A percentile compares a stretch with the other conserved stretches of the same genome.
These are phyloP conservation scores for Caenorhabditis japonica DNA, from an alignment of 2,888 invertebrate genomes.

Conservation along the genomic window DNA sequence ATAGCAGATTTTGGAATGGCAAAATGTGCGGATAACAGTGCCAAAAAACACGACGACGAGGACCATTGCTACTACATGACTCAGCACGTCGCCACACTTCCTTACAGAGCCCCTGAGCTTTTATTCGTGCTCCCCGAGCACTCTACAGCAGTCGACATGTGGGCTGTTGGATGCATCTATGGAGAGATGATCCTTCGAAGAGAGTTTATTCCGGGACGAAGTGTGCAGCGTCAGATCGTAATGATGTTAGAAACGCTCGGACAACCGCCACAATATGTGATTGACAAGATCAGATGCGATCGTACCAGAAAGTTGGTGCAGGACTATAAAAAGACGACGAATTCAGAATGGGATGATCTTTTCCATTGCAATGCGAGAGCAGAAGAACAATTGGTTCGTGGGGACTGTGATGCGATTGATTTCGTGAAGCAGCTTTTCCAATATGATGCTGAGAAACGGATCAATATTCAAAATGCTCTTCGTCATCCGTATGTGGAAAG, in stretches of 20 bases:
- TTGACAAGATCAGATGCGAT: slow-evolving; percentile 70
- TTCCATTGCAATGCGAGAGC: slow-evolving; percentile 31
- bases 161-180: slow-evolving; percentile 75
- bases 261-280: slow-evolving; percentile 68
- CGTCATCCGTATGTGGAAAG: slow-evolving; percentile 62
- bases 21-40: slow-evolving; percentile 63
- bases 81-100: slow-evolving; percentile 73
- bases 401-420: slow-evolving; percentile 61
- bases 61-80: slow-evolving; percentile 76
- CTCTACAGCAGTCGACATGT: slow-evolving; percentile 75
- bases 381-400: slow-evolving; percentile 37
- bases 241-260: slow-evolving; percentile 70
- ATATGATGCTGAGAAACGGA: slow-evolving; percentile 62
- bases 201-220: slow-evolving; percentile 71
- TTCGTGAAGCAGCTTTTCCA: slow-evolving; percentile 63
- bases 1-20: slow-evolving; percentile 76
- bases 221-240: slow-evolving; percentile 73
- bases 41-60: slow-evolving; percentile 66
- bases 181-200: slow-evolving; percentile 73
- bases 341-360: slow-evolving; percentile 41
- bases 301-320: slow-evolving; percentile 68
- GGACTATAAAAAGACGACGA: slow-evolving; percentile 24
- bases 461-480: slow-evolving; percentile 68
- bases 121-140: slow-evolving; percentile 74
- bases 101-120: slow-evolving; percentile 74